These are phyloP conservation scores for Pluvialis apricaria DNA, from an alignment of 2,113 vertebrate species.

Conservation along the genomic window DNA sequence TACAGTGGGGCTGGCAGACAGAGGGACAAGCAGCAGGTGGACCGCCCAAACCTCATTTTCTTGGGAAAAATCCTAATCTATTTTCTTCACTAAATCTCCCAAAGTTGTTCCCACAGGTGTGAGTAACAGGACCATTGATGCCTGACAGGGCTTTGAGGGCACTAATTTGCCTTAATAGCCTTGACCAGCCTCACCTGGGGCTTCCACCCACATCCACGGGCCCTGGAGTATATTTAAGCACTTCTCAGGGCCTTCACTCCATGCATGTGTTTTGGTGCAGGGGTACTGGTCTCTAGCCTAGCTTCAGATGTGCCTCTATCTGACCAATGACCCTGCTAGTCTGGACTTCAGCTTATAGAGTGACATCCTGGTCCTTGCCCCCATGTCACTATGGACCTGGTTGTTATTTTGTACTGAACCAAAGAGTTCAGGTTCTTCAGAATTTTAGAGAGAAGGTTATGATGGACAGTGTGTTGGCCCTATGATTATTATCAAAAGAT, in stretches of 20 bases:
- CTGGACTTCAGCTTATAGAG: no score
- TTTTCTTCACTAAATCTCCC: background rate
- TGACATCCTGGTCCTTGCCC: background rate
- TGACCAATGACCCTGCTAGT: background rate
- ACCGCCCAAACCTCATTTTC: background rate
- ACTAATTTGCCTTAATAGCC: background rate
- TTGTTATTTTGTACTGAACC: background rate
- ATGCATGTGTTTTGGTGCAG: background rate
- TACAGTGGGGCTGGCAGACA: background rate
- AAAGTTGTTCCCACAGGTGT: background rate
- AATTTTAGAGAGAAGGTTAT: background rate
- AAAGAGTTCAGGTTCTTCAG: background rate
- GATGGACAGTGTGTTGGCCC: accelerated
- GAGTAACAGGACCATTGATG: background rate
- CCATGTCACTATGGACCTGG: accelerated
- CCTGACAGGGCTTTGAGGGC: background rate
- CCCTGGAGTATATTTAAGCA: background rate
- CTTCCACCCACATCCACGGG: background rate
- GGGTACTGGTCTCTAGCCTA: accelerated
- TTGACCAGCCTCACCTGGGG: background rate
- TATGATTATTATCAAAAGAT: accelerated
- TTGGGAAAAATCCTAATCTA: background rate
- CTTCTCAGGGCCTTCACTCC: accelerated
- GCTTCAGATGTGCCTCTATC: accelerated
- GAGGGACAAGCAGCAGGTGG: no score